Evolutionary conservation across 2,113 vertebrate species (phyloP), one percentile per base, ranked within the genome.

Genomic region (Spea multiplicata): DNA sequence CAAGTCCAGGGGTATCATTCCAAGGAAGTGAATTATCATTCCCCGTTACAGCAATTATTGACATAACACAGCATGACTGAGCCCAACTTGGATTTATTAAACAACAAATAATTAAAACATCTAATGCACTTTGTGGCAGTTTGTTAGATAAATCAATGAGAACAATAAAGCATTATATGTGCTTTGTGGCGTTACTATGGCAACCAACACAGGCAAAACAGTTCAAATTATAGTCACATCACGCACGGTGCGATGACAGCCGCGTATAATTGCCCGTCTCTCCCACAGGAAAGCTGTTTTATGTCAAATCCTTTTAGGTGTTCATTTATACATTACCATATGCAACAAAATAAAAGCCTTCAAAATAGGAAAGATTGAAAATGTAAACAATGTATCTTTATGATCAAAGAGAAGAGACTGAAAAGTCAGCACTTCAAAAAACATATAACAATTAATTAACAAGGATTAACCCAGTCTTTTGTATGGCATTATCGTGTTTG

Each of bases 171-270:
- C 76, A 74, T 81, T 81, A 78, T 72, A 74, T 84, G 86, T 74
- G 75, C 66, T 82, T 82, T 81, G 81, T 76, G 82, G 57, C 50
- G 84, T 89, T 89, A 84, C 88, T 88, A 53, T 81, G 78, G 85
- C 75, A 88, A 87, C 83, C 80, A 47, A 45, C 52, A 62, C 59
- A 86, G 83, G 85, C 81, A 81, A 82, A 77, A 81, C n/a, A 55
- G 71, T 74, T 80, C 81, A 84, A 86, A 87, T 85, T 83, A 82
- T 45, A 86, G 84, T 83, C 80, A 81, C 82, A 84, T 85, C 83
- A 84, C 0, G 4, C 73, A 76, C 80, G 75, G 45, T 81, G 82
- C 66, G 74, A 78, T 83, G 84, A 86, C 83, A 86, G 83, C 73
- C 76, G 74, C 66, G 74, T 13, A 80, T 86, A 87, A 87, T 81